phyloP scores from a whole-genome alignment of 2,888 invertebrate genomes.

The Drosophila greeni region DNA sequence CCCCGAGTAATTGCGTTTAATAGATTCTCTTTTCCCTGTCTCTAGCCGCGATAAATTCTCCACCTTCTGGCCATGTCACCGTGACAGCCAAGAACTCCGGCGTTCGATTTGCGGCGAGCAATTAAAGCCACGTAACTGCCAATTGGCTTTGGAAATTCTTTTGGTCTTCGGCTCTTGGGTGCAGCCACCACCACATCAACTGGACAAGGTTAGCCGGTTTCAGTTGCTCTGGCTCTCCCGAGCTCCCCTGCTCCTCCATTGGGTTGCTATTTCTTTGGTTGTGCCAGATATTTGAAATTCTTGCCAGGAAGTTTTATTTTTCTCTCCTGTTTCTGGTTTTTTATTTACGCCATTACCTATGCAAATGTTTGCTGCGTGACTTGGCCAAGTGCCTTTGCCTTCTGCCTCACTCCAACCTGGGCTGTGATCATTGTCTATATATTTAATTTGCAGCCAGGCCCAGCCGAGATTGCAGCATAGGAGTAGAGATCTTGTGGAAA shows the following conservation, averaged over 20 bases:
- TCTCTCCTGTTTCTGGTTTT: conserved; percentile 7
- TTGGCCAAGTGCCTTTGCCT: conserved; percentile 35
- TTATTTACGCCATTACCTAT: conserved; percentile 55
- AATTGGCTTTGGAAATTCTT: conserved; percentile 66
- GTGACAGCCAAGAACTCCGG: conserved; percentile 46
- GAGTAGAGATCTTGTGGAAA: conserved; percentile 52
- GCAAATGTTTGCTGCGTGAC: conserved; percentile 66
- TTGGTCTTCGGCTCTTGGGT: conserved; percentile 59
- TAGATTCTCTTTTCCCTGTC: conserved; percentile 10
- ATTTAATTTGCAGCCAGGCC: conserved; percentile 38
- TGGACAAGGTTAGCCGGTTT: conserved; percentile 68
- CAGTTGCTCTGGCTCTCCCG: background rate
- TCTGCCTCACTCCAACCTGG: conserved; percentile 5
- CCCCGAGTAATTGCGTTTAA: conserved; percentile 65
- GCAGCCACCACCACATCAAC: conserved; percentile 52
- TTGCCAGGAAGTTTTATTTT: conserved; percentile 61
- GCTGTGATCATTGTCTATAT: conserved; percentile 58
- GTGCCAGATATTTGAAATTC: conserved; percentile 69
- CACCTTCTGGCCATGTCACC: conserved; percentile 50
- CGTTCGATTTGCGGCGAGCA: conserved; percentile 41
- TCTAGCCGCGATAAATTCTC: conserved; percentile 30
- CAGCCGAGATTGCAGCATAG: conserved; percentile 45
- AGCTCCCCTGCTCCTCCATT: conserved; percentile 5
- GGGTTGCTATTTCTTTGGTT: conserved; percentile 38
- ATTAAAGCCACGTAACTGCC: conserved; percentile 63